Evolutionary conservation across 1,140 invertebrate species (phyloP), one percentile per base, ranked within the genome.

Genomic region (Drosophila insularis): DNA sequence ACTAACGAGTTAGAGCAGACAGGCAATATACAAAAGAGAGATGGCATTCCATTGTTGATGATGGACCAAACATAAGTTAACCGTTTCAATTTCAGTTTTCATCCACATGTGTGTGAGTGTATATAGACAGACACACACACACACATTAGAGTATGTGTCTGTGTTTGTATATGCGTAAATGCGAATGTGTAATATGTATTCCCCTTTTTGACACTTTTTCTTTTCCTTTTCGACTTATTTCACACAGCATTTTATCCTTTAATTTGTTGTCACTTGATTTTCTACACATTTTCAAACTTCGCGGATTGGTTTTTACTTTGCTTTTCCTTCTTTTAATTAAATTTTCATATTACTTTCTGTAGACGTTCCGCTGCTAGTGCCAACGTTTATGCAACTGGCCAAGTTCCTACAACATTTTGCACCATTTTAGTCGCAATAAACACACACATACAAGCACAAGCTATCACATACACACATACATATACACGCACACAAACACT

Each of bases 321-420:
- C 14, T 17, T 31, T 31, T 7, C 32, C 35, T 53, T 53, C 17
- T 31, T 32, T 58, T 65, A 65, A 65, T 65, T 64, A 63, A 19
- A 40, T 46, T 63, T 75, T 59, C 61, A 68, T 63, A 59, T 59
- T 59, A 75, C 68, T 71, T 60, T 13, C 6, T 63, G 55, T 55
- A 58, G 37, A 61, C 53, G 72, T 76, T 69, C 72, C 73, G 73
- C 72, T 66, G 68, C 72, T 73, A 56, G 58, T 58, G 53, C 56
- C 69, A 73, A 74, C 73, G 59, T 76, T 76, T 76, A 76, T 76
- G 73, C 73, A 76, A 76, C 73, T 76, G 73, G 55, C 72, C 35
- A 73, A 68, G 50, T 68, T 72, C 56, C 74, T 74, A 72, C 63
- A 72, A 76, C 73, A 76, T 59, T 76, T 76, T 76, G 43, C 72